Evolutionary conservation across 2,113 vertebrate genomes (phyloP).

Genomic region (Sceloporus undulatus): DNA sequence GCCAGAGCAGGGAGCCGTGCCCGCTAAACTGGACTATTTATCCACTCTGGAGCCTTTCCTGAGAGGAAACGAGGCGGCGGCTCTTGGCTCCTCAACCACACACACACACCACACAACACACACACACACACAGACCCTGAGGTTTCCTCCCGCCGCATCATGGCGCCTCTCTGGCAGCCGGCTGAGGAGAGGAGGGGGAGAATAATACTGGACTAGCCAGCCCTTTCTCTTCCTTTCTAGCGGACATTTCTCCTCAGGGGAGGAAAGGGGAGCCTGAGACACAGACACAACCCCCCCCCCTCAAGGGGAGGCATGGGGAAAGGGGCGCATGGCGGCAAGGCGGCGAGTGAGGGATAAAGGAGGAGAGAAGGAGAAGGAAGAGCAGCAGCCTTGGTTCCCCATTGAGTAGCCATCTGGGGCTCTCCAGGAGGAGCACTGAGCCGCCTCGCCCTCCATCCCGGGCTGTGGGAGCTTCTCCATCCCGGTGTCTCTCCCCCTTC

Average conservation of each 20-base stretch:
- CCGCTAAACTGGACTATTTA: too few species aligned
- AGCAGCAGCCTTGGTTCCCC: neutral
- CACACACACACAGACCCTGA: neutral
- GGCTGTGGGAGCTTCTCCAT: conserved; percentile 44
- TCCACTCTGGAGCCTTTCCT: too few species aligned
- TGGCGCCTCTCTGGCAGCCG: conserved; percentile 81
- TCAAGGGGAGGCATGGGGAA: neutral
- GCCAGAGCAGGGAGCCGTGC: too few species aligned
- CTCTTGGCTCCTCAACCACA: too few species aligned
- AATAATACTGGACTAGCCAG: conserved; percentile 12
- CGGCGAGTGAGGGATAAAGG: neutral
- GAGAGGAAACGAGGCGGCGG: too few species aligned
- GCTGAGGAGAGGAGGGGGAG: conserved; percentile 42
- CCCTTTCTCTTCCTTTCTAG: neutral
- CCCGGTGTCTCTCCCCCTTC: conserved; percentile 19
- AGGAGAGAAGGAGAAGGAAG: neutral
- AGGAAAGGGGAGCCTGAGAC: neutral
- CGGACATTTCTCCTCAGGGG: neutral
- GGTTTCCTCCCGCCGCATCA: conserved; percentile 78
- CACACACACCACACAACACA: too few species aligned
- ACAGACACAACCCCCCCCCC: too few species aligned
- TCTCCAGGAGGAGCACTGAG: too few species aligned
- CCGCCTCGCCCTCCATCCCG: conserved; percentile 31
- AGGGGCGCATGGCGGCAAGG: neutral
- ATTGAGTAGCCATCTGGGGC: neutral